These are phyloP conservation scores for Lasioglossum lativentre DNA, from an alignment of 2,888 invertebrate genomes.

Conservation along the genomic window DNA sequence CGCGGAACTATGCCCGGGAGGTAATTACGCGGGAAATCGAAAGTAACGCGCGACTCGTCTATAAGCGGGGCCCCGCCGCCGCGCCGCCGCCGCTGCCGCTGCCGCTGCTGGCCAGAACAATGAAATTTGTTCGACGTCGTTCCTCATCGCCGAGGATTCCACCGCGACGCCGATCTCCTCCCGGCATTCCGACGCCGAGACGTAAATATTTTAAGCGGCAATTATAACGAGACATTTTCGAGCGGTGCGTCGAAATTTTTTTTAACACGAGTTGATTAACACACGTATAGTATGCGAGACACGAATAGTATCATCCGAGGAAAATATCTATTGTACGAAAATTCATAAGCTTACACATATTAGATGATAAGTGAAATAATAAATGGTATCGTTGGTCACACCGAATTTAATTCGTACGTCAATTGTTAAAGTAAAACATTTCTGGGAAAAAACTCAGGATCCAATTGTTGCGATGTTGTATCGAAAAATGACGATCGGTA, in stretches of 20 bases:
- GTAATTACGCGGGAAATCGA: slow-evolving; percentile 69
- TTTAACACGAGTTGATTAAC: neutral
- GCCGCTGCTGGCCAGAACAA: neutral
- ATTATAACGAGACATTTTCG: neutral
- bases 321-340: no score
- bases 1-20: slow-evolving; percentile 62
- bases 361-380: no score
- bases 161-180: neutral
- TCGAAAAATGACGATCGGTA: no score
- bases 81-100: neutral
- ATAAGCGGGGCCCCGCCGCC: slow-evolving; percentile 4
- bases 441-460: no score
- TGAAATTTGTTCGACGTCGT: slow-evolving; percentile 18
- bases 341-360: no score
- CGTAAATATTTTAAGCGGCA: neutral
- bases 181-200: neutral
- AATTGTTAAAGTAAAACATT: neutral
- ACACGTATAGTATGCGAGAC: no score
- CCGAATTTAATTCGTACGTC: neutral
- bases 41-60: slow-evolving; percentile 59
- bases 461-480: no score
- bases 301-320: no score
- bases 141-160: neutral
- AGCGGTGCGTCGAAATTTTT: neutral
- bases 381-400: no score